phyloP scores from a whole-genome alignment of 1,140 invertebrate genomes.

The Drosophila ironensis region DNA sequence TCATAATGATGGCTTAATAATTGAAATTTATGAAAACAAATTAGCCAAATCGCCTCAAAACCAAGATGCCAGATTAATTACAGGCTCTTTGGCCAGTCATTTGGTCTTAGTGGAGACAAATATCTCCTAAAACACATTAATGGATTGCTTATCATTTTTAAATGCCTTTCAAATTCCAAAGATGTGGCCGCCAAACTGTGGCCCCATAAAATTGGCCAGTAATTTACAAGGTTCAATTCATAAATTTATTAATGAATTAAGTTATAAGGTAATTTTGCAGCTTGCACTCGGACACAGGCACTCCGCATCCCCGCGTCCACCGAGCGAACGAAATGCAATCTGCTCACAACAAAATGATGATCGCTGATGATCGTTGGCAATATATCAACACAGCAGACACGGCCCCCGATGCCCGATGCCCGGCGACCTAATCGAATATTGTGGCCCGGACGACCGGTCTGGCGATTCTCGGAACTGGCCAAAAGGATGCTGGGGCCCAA shows the following conservation, averaged over 20 bases:
- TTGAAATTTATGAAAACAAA: constrained; percentile 73
- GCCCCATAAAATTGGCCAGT: constrained; percentile 71
- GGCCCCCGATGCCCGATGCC: constrained; percentile 23
- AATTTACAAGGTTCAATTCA: constrained; percentile 79
- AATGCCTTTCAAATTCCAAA: constrained; percentile 42
- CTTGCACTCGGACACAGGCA: constrained; percentile 14
- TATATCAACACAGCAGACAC: constrained; percentile 60
- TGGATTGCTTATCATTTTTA: constrained; percentile 1
- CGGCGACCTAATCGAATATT: constrained; percentile 64
- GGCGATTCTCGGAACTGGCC: constrained; percentile 60
- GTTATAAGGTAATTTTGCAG: constrained; percentile 78
- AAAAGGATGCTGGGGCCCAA: constrained; percentile 26
- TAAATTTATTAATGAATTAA: constrained; percentile 82
- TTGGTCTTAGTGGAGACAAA: constrained; percentile 27
- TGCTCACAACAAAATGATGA: constrained; percentile 57
- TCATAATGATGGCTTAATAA: constrained; percentile 67
- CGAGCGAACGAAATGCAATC: constrained; percentile 53
- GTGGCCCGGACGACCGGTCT: constrained; percentile 32
- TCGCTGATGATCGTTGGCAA: constrained; percentile 63
- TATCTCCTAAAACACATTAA: too few relatives aligned
- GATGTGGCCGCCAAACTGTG: too few relatives aligned
- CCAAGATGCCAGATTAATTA: constrained; percentile 70
- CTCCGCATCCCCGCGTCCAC: not conserved
- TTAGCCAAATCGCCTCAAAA: constrained; percentile 63
- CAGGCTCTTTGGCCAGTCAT: constrained; percentile 39